Evolutionary conservation across 2,797 vertebrate genomes (phyloP), one percentile per base, ranked within the genome.

Genomic region (Enteromius thamalakanensis): DNA sequence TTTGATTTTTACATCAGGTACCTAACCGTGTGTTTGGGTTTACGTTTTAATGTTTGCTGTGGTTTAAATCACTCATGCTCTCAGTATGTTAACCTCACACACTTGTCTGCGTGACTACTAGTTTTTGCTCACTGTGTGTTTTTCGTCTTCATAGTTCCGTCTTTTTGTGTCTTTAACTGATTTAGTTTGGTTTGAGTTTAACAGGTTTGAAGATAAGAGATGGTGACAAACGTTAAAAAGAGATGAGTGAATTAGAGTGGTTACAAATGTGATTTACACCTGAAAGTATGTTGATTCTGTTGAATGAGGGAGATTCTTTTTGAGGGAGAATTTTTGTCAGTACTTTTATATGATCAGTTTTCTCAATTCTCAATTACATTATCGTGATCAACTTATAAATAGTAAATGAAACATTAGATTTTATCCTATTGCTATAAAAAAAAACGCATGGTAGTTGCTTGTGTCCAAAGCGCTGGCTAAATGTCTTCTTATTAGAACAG

Each of bases 1-100:
- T 97, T 97, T 97, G 97, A 97, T 97, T 97, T 97, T 97, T 97
- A 97, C 95, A 97, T 97, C 96, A 97, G 96, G 96, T 97, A 97
- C 95, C 94, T 95, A 92, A 94, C 21, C 49, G 34, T 78, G 84
- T 85, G 84, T 86, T 60, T 69, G 76, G 83, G 83, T 79, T 86
- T 74, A 75, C 77, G 3, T 85, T 75, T 42, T 69, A 80, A 81
- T 85, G 75, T 79, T 79, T 87, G 76, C 83, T 88, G 37, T 62
- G 82, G 82, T 86, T 79, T 81, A 83, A 84, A 55, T 76, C 76
- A 71, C 64, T 82, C 87, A 86, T 88, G 51, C 69, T 79, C 23
- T 80, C 76, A 65, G 80, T 80, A 58, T 49, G 86, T 82, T 53
- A 76, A 76, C 34, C 80, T 68, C 71, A 76, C 47, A 76, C 81